Percentiles rank a stretch among this genome's conserved stretches.
phyloP scores from a whole-genome alignment of 2,797 vertebrate species.

The Aldrovandia affinis region DNA sequence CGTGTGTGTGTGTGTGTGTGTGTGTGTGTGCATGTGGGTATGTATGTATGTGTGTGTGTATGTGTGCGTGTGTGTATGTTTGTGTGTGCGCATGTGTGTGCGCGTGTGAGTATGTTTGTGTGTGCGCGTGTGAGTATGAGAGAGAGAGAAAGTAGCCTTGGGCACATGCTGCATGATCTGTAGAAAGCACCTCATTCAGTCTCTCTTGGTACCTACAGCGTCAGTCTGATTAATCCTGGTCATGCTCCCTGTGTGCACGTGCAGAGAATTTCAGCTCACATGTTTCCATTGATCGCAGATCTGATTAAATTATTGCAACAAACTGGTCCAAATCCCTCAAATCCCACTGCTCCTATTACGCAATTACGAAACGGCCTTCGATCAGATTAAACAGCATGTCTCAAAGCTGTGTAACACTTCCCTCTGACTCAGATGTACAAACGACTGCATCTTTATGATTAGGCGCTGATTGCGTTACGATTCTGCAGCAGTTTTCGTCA shows the following conservation, averaged over 20 bases:
- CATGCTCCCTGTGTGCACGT: background rate
- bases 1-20: too few relatives aligned
- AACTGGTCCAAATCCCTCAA: background rate
- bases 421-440: background rate
- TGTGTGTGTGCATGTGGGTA: too few relatives aligned
- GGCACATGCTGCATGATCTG: background rate
- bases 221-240: constrained; percentile 2
- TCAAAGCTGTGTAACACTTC: background rate
- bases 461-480: background rate
- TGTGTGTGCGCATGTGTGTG: background rate
- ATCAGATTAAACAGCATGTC: background rate
- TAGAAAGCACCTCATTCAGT: background rate
- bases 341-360: background rate
- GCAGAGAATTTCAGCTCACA: constrained; percentile 5
- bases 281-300: background rate
- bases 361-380: background rate
- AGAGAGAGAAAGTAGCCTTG: background rate
- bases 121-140: background rate
- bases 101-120: background rate
- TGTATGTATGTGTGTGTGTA: background rate
- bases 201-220: background rate
- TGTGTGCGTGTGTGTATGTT: background rate
- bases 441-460: background rate
- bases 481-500: background rate
- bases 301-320: background rate